A percentile compares a stretch with the other conserved stretches of the same genome.
phyloP scores from a whole-genome alignment of 2,888 invertebrate species.

The Mesorhabditis sp. region DNA sequence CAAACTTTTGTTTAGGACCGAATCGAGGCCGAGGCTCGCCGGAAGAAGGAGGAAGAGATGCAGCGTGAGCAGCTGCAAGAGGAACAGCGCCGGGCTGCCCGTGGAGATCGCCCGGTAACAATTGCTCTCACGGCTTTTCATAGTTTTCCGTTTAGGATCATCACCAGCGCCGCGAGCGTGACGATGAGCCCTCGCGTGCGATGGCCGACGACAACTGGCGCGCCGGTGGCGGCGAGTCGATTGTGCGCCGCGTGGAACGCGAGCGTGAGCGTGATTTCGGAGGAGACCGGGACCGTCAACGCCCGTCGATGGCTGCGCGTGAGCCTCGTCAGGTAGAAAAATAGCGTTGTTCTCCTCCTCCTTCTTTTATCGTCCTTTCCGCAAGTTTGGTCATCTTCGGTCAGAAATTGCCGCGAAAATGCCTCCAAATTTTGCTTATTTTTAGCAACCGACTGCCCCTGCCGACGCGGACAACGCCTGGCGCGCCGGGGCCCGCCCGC shows the following conservation, averaged over 20 bases:
- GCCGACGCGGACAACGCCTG: no score
- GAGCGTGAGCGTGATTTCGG: no score
- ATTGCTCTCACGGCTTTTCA: neutral
- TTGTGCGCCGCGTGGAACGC: no score
- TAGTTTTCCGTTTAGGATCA: neutral
- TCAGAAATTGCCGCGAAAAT: no score
- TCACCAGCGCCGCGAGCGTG: constrained; percentile 13
- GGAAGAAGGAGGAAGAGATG: constrained; percentile 35
- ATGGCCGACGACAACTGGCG: constrained; percentile 33
- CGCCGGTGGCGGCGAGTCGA: neutral
- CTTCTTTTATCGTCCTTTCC: constrained; percentile 10
- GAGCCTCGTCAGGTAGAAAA: no score
- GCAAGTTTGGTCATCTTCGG: neutral
- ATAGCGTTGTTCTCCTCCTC: no score
- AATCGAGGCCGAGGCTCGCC: constrained; percentile 26
- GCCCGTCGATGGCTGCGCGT: no score
- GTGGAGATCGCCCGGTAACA: constrained; percentile 12
- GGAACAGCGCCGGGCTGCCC: constrained; percentile 23
- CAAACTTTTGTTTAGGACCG: constrained; percentile 16
- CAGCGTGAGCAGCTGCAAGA: constrained; percentile 28
- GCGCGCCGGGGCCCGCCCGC: no score
- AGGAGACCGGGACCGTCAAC: no score
- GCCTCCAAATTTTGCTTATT: no score
- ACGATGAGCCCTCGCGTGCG: constrained; percentile 25
- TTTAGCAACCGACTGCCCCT: no score